Evolutionary conservation across 2,113 vertebrate species (phyloP).

Genomic region (Chionomys nivalis): DNA sequence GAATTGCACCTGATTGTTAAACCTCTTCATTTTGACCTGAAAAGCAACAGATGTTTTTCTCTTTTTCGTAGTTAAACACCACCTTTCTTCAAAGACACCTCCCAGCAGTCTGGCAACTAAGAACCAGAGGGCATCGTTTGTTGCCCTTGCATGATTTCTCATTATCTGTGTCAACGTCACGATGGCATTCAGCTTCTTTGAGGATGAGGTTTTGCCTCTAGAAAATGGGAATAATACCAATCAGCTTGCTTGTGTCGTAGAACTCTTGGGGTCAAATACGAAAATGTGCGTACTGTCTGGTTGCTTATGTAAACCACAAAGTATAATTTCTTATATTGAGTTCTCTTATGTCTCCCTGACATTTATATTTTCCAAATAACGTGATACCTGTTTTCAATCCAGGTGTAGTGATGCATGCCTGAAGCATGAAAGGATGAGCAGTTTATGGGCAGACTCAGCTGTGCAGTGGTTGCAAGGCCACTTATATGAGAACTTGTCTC

Average conservation of each 20-base stretch:
- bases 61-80: background rate
- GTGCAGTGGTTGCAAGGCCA: background rate
- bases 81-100: rapidly evolving
- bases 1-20: background rate
- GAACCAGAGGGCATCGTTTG: background rate
- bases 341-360: background rate
- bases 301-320: background rate
- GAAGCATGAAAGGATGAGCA: background rate
- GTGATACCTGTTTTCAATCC: background rate
- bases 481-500: background rate
- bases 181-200: background rate
- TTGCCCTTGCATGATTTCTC: background rate
- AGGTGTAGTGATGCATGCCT: background rate
- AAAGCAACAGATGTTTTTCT: background rate
- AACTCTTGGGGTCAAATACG: background rate
- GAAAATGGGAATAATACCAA: background rate
- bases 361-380: conserved; percentile 13
- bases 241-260: background rate
- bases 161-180: background rate
- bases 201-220: background rate
- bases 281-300: background rate
- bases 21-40: background rate
- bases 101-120: background rate
- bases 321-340: background rate
- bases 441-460: background rate